These are phyloP conservation scores for Trypoxylus dichotomus DNA, from an alignment of 1,140 invertebrate species.

Conservation along the genomic window DNA sequence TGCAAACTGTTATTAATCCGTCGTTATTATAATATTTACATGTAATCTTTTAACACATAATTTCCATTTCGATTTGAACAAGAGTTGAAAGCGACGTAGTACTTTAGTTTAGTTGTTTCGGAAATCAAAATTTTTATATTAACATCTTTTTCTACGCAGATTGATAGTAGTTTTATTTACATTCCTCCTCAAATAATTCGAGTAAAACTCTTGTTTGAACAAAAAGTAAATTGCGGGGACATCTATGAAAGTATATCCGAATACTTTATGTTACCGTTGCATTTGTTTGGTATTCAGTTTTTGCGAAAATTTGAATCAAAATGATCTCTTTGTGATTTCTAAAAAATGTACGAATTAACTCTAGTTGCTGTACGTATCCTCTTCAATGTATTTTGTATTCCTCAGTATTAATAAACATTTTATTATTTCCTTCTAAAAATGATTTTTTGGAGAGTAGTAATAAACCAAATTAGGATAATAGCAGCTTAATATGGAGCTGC, in stretches of 20 bases:
- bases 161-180: not conserved
- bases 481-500: no score
- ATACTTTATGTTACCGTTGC: not conserved
- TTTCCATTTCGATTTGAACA: constrained; percentile 12
- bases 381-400: no score
- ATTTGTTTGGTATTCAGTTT: not conserved
- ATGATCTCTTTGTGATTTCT: not conserved
- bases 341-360: not conserved
- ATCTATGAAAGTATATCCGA: not conserved
- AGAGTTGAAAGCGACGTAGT: not conserved
- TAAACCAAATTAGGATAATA: not conserved
- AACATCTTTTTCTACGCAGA: no score
- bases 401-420: no score
- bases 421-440: no score
- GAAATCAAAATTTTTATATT: no score
- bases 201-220: constrained; percentile 6
- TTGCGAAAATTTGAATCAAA: not conserved
- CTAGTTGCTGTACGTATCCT: no score
- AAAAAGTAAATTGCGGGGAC: not conserved
- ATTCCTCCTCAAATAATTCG: not conserved
- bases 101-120: no score
- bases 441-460: no score
- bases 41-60: not conserved
- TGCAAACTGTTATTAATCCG: constrained; percentile 17
- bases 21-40: constrained; percentile 11